Evolutionary conservation across 2,113 vertebrate species (phyloP), one percentile per base, ranked within the genome.

Genomic region (Tringa solitaria): DNA sequence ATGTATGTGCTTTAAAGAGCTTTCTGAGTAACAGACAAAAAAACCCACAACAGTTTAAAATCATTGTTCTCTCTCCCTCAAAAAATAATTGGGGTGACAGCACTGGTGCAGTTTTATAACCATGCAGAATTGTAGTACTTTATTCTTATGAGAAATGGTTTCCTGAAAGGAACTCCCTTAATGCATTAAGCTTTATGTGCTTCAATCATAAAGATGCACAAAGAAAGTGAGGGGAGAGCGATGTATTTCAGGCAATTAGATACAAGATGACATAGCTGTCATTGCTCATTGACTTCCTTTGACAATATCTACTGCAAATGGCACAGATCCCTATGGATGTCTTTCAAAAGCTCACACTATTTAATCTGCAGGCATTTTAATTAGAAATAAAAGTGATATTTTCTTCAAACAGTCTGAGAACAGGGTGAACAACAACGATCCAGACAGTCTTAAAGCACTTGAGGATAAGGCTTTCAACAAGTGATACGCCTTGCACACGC

Each of bases 311-410:
- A 51, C 75, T 67, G 69, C 89, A 96, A 95, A 90, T 39, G 79
- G 83, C 85, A 89, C 77, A 69, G 53, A 84, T 90, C 83, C 76
- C 85, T 37, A 30, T 1, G 69, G 85, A 96, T 68, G 77, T 6
- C 80, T 72, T 84, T 70, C 72, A 74, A 64, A 88, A 96, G 51
- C 88, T 87, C 60, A 46, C 33, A 37, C 69, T 54, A 68, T 91
- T 92, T 93, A 92, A 92, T 88, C 75, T 82, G 65, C 57, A 61
- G 41, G 89, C 64, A 90, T 72, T 87, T 83, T 91, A 94, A 93
- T 94, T 61, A 88, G 81, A 89, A 97, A 92, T 81, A 85, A 76
- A 94, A 94, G 68, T 14, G 41, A 7, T 89, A 41, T 90, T 95
- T 93, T 89, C 89, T 87, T 93, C 77, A 86, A 88, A 92, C 60